Conservation (phyloP, 2,888 invertebrate genomes). For the Perdita meconis region DNA sequence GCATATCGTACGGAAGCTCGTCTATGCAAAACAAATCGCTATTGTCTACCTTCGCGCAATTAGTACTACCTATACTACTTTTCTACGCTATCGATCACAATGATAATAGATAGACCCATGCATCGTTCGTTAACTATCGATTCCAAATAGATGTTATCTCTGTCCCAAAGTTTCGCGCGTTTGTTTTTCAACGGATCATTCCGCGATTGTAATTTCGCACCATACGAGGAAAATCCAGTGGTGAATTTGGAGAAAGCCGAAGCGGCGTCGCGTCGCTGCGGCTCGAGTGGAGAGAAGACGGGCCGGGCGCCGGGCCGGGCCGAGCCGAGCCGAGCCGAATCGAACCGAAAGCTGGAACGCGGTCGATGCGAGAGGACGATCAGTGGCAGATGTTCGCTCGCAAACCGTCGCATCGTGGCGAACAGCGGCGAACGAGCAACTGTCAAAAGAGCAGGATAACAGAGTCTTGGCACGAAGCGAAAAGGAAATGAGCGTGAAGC, state of each 20-base stretch:
- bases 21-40: slow-evolving; percentile 19
- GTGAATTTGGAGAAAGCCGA: not conserved
- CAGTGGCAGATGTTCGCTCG: slow-evolving; percentile 51
- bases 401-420: too few relatives aligned
- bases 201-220: too few relatives aligned
- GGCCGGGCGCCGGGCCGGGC: slow-evolving; percentile 26
- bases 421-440: slow-evolving; percentile 29
- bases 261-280: not conserved
- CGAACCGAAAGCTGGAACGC: not conserved
- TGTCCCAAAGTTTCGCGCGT: too few relatives aligned
- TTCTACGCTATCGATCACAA: slow-evolving; percentile 45
- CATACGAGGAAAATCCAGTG: not conserved
- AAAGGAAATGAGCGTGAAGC: not conserved
- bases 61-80: not conserved
- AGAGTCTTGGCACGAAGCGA: too few relatives aligned
- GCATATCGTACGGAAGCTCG: too few relatives aligned
- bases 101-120: too few relatives aligned
- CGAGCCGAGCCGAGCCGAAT: slow-evolving; percentile 39
- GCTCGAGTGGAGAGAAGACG: slow-evolving; percentile 10
- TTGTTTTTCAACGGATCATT: too few relatives aligned
- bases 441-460: too few relatives aligned
- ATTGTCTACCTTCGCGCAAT: slow-evolving; percentile 43
- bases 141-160: too few relatives aligned
- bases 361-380: not conserved
- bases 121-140: too few relatives aligned